Percentiles rank a stretch among this genome's conserved stretches.
phyloP scores from a whole-genome alignment of 2,113 vertebrate genomes.

The Corythornis vintsioides region DNA sequence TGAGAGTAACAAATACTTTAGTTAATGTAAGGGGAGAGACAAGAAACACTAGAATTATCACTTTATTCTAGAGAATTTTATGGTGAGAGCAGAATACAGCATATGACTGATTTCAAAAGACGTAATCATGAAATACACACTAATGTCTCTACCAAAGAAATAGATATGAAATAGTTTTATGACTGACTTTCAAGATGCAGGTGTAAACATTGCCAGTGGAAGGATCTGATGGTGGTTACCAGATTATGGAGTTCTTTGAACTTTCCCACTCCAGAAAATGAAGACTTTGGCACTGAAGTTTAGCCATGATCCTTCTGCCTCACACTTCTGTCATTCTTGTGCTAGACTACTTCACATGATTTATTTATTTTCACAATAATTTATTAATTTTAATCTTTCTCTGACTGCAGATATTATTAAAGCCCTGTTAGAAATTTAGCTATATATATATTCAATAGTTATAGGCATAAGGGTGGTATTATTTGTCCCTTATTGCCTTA shows the following conservation, averaged over 20 bases:
- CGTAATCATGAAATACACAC: background rate
- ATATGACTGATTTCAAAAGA: slow-evolving; percentile 17
- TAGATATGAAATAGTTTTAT: slow-evolving; percentile 13
- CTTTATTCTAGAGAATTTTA: slow-evolving; percentile 31
- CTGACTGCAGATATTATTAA: background rate
- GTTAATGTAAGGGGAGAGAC: slow-evolving; percentile 28
- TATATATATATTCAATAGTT: background rate
- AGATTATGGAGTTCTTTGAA: background rate
- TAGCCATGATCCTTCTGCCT: background rate
- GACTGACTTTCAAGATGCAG: background rate
- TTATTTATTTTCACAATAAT: background rate
- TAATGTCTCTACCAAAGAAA: slow-evolving; percentile 4
- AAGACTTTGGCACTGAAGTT: background rate
- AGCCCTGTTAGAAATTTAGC: background rate
- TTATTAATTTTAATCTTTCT: background rate
- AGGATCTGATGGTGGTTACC: background rate
- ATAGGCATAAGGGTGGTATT: background rate
- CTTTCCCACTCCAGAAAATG: background rate
- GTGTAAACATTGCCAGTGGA: background rate
- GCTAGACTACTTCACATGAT: background rate
- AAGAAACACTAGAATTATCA: background rate
- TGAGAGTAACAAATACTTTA: slow-evolving; percentile 24
- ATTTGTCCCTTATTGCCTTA: background rate
- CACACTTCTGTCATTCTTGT: background rate
- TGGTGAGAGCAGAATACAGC: slow-evolving; percentile 19